Evolutionary conservation across 1,140 invertebrate genomes (phyloP), one percentile per base, ranked within the genome.

Genomic region (Pogonognathellus flavescens): DNA sequence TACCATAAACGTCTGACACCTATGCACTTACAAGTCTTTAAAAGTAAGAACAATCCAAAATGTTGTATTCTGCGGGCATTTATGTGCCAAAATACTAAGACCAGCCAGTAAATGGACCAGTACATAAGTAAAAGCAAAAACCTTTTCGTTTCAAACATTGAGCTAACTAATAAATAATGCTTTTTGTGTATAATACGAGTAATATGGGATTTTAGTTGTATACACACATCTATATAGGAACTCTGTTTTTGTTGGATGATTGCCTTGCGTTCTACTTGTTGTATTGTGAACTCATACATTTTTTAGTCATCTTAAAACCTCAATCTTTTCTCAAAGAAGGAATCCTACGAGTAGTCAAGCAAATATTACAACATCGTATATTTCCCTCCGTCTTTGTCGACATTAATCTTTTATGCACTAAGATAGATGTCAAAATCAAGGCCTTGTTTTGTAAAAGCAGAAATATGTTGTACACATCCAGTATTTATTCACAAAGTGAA

Each of bases 401-500:
- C 83, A 84, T 70, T 70, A 84, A 84, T 84, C 83, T 70, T 84
- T 59, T 18, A 52, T 20, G 20, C 16, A 59, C 31, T 49, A 62
- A 70, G 83, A 84, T 84, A 72, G 83, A 60, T 84, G 83, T 84
- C 83, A 52, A 84, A 84, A 72, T 70, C 18, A 41, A 53, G 53
- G 20, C 22, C 60, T 72, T n/a, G 31, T 41, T 41, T 41, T 41
- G 31, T 41, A 3, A 41, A 41, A 41, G 31, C 31, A 41, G 6
- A 41, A 41, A 41, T 41, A 41, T 41, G 31, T 41, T 41, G 31
- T 41, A 6, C 6, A 41, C 2, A 41, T 41, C 6, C 31, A 1
- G 31, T 41, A 41, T 41, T 41, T 41, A 6, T 41, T 3, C 31
- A 41, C 31, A 41, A 41, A 41, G n/a, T n/a, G n/a, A n/a, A n/a